phyloP scores from a whole-genome alignment of 2,113 vertebrate genomes.

The Ceyx melanurus region DNA sequence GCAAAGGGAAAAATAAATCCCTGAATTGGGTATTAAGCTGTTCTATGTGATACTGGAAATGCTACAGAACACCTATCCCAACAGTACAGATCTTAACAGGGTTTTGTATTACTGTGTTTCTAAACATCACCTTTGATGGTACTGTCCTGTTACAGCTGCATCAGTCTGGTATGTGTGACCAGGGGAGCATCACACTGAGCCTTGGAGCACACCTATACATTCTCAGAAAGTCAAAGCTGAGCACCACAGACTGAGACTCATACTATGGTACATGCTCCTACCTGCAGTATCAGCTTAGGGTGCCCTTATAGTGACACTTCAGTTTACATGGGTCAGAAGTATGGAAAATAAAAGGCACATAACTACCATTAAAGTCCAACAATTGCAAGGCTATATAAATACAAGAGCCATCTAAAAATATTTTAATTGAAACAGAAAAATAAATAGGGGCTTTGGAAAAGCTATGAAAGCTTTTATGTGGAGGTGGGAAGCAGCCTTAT shows the following conservation, averaged over 20 bases:
- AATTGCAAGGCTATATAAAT: background rate
- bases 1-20: background rate
- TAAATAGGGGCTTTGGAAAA: background rate
- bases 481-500: background rate
- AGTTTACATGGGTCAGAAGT: background rate
- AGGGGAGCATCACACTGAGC: background rate
- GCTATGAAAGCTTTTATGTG: background rate
- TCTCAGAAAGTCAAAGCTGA: background rate
- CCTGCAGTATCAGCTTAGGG: accelerated
- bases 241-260: accelerated
- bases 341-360: background rate
- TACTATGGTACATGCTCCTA: accelerated
- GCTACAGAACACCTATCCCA: background rate
- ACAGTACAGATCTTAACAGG: background rate
- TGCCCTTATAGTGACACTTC: background rate
- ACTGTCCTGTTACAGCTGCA: background rate
- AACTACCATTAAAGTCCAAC: background rate
- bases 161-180: background rate
- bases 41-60: background rate
- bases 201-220: background rate
- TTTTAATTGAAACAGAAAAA: background rate
- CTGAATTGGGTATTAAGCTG: background rate
- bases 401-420: background rate
- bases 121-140: background rate
- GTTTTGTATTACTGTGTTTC: background rate